These are phyloP conservation scores for Brienomyrus longianalis DNA, from an alignment of 2,113 vertebrate genomes.

Conservation along the genomic window DNA sequence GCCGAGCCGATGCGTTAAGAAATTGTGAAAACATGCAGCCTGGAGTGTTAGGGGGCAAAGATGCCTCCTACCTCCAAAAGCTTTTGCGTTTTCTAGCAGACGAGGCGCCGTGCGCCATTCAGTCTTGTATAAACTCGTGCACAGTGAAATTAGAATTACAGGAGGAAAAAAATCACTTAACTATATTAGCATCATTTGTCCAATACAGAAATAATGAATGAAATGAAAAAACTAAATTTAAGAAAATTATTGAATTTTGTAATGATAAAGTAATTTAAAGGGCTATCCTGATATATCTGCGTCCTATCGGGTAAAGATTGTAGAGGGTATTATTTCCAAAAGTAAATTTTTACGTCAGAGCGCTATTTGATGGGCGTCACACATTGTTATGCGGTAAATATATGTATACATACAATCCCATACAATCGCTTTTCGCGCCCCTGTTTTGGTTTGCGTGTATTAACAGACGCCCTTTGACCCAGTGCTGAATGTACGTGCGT, in stretches of 20 bases:
- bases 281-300: not conserved
- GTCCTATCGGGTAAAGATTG: not conserved
- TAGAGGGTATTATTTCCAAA: not conserved
- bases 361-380: not conserved
- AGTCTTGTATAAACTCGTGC: not conserved
- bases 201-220: not conserved
- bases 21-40: not conserved
- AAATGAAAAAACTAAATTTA: not conserved
- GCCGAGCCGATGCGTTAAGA: not conserved
- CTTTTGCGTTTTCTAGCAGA: not conserved
- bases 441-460: not conserved
- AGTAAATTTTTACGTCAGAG: not conserved
- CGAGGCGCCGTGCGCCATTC: not conserved
- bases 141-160: not conserved
- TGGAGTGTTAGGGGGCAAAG: not conserved
- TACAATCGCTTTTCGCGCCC: not conserved
- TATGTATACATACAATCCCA: constrained; percentile 4
- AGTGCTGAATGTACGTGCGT: constrained; percentile 22
- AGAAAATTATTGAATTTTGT: not conserved
- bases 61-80: not conserved
- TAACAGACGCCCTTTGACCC: not conserved
- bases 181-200: not conserved
- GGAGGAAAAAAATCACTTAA: not conserved
- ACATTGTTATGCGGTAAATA: not conserved
- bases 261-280: not conserved